Conservation (phyloP, 2,113 vertebrate species). For the Collichthys lucidus region DNA sequence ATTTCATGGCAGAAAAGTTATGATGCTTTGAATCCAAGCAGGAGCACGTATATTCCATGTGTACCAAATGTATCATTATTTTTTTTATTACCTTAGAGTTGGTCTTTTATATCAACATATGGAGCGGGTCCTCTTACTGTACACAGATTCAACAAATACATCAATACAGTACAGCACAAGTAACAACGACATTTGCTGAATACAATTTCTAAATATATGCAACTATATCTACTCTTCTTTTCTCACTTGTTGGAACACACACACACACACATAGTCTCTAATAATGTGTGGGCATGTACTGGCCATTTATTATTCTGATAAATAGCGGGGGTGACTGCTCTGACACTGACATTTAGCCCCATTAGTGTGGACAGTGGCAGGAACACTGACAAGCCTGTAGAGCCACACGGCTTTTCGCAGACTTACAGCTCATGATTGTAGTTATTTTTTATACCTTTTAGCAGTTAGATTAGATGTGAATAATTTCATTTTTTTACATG, state of each 20-base stretch:
- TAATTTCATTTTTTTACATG: not conserved
- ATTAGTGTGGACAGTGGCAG: conserved; percentile 8
- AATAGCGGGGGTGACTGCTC: conserved; percentile 7
- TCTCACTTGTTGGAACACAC: not conserved
- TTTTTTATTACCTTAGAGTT: too few species aligned
- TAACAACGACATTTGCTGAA: too few species aligned
- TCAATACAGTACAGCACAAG: too few species aligned
- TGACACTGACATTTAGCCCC: conserved; percentile 57
- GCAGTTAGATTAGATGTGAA: not conserved
- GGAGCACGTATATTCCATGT: not conserved
- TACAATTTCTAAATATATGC: too few species aligned
- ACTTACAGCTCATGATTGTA: not conserved
- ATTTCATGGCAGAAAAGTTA: too few species aligned
- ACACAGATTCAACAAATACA: too few species aligned
- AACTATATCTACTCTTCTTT: not conserved
- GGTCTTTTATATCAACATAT: too few species aligned
- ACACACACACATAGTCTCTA: not conserved
- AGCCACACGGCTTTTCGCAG: not conserved
- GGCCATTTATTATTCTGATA: conserved; percentile 40
- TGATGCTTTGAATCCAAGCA: not conserved
- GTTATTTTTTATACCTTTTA: not conserved
- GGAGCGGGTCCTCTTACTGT: too few species aligned
- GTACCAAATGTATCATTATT: too few species aligned
- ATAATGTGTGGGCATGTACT: conserved; percentile 35
- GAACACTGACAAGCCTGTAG: not conserved